Evolutionary conservation across 2,113 vertebrate genomes (phyloP), one percentile per base, ranked within the genome.

Genomic region (Litocranius walleri): DNA sequence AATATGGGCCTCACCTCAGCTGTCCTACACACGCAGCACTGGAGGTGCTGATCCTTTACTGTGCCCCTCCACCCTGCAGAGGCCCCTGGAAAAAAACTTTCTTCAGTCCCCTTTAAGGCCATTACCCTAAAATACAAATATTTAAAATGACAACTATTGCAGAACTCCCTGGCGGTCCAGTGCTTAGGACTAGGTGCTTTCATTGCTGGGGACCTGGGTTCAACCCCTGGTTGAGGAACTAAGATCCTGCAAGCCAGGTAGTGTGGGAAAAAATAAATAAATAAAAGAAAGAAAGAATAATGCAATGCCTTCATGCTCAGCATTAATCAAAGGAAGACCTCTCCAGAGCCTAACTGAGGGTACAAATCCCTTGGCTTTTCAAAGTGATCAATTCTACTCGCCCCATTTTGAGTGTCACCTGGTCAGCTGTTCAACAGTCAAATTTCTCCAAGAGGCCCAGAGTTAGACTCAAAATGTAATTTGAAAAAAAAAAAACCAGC

Each of bases 401-500:
- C 5, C 71, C 59, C 40, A 91, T 12, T 40, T 91, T 14, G 7
- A 30, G 36, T 23, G 12, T 54, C 67, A 90, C 64, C 64, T 54
- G 56, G 43, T 43, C n/a, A 43, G 54, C 64, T 96, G 13, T 61
- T 94, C 7, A 83, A 74, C 0, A 71, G 74, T 15, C 74, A 56
- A 64, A 90, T 0, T 87, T 52, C 74, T 91, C 74, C 52, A 48
- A 33, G 67, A 48, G 21, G 57, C 33, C 57, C 87, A 5, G 13
- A 10, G 67, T 59, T 56, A 96, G 61, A 97, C 92, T 45, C 90
- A 82, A 94, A 96, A 96, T 81, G 81, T 45, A 90, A 90, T 88
- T 94, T 56, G 50, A 2, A 0, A 90, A 78, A 3, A 23, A 11
- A 3, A 12, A 40, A 74, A 23, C 0, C 25, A 96, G 64, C 88